Evolutionary conservation across 2,113 vertebrate genomes (phyloP).

Genomic region (Lucifuga dentata): DNA sequence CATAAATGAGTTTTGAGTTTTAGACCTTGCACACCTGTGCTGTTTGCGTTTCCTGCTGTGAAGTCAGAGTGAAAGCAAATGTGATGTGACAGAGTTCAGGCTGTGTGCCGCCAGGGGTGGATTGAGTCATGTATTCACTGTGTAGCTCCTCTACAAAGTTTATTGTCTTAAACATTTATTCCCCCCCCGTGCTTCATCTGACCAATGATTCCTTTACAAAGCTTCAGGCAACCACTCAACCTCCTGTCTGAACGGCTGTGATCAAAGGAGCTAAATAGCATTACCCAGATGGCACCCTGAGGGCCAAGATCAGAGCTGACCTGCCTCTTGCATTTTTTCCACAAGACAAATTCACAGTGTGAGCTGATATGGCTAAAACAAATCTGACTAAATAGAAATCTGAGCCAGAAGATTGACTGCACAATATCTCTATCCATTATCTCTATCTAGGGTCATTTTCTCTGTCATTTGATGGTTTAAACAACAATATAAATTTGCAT

Average conservation of each 20-base stretch:
- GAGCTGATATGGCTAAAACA: constrained; percentile 9
- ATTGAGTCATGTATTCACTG: constrained; percentile 3
- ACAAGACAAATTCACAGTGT: constrained; percentile 13
- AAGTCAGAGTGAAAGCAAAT: constrained; percentile 36
- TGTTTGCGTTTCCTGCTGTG: constrained; percentile 32
- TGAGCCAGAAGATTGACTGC: constrained; percentile 9
- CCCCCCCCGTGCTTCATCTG: background rate
- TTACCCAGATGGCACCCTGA: constrained; percentile 56
- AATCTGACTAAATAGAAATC: background rate
- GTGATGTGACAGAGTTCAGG: constrained; percentile 37
- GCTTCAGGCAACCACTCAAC: constrained; percentile 37
- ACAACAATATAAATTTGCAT: background rate
- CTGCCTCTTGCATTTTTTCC: constrained; percentile 21
- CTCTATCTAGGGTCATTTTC: background rate
- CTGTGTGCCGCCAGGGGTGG: constrained; percentile 19
- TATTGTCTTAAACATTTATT: constrained; percentile 48
- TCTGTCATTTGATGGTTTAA: background rate
- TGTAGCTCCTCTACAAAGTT: constrained; percentile 46
- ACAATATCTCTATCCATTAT: constrained; percentile 7
- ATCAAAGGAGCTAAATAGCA: constrained; percentile 63
- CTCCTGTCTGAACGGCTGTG: constrained; percentile 32
- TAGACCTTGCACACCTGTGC: constrained; percentile 31
- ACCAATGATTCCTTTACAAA: constrained; percentile 14
- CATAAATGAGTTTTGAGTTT: constrained; percentile 55
- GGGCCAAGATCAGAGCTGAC: constrained; percentile 49